Evolutionary conservation across 2,113 vertebrate genomes (phyloP).

Genomic region (Progne subis): DNA sequence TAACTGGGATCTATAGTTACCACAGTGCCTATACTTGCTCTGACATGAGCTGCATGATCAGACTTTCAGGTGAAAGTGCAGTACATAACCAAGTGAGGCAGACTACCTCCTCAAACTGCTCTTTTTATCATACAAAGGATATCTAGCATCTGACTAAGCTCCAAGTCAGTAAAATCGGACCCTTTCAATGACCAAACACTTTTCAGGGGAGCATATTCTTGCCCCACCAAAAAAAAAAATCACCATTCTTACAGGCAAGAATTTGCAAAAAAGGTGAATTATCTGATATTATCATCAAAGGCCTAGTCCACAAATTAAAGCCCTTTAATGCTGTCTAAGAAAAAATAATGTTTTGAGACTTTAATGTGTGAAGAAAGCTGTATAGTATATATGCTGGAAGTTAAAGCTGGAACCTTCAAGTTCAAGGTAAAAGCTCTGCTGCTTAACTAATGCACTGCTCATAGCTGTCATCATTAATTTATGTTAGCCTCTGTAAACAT

Average conservation of each 20-base stretch:
- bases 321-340: conserved; percentile 24
- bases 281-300: neutral
- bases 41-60: conserved; percentile 66
- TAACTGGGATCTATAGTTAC: conserved; percentile 75
- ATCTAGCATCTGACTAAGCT: neutral
- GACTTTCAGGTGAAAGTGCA: conserved; percentile 1
- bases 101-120: neutral
- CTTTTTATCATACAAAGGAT: neutral
- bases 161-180: conserved; percentile 38
- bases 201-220: neutral
- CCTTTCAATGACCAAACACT: neutral
- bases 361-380: conserved; percentile 61
- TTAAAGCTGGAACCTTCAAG: conserved; percentile 79
- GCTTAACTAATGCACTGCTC: conserved; percentile 82
- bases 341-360: conserved; percentile 54
- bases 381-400: conserved; percentile 51
- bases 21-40: conserved; percentile 39
- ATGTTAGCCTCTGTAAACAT: conserved; percentile 87
- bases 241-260: neutral
- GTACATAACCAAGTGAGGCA: conserved; percentile 8
- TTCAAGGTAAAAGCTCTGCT: conserved; percentile 80
- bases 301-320: neutral
- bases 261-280: conserved; percentile 36
- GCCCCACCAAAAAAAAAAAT: neutral
- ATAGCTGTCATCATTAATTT: conserved; percentile 88